A percentile compares a stretch with the other conserved stretches of the same genome.
Evolutionary conservation across 2,888 invertebrate genomes (phyloP).

Genomic region (Nomada fucata): DNA sequence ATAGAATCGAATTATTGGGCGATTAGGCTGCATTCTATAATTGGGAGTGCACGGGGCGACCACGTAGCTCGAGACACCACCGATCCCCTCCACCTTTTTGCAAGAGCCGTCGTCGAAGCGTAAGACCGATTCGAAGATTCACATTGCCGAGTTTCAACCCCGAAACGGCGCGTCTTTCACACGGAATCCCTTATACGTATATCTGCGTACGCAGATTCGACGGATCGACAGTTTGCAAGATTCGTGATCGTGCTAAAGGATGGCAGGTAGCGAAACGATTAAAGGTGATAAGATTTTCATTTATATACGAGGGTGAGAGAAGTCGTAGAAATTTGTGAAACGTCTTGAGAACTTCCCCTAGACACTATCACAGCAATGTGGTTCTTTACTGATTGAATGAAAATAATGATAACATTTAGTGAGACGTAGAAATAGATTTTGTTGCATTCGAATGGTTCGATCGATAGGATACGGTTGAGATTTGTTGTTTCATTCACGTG

Average conservation of each 20-base stretch:
- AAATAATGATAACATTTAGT: neutral
- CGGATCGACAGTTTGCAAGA: slow-evolving; percentile 16
- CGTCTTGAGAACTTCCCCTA: too few species aligned
- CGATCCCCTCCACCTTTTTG: slow-evolving; percentile 66
- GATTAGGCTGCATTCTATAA: slow-evolving; percentile 60
- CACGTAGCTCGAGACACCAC: slow-evolving; percentile 61
- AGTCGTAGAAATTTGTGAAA: neutral
- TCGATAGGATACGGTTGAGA: neutral
- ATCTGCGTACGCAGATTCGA: slow-evolving; percentile 18
- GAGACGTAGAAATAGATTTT: neutral
- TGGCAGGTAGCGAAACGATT: neutral
- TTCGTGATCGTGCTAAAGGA: slow-evolving; percentile 19
- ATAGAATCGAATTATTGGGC: slow-evolving; percentile 37
- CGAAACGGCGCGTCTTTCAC: slow-evolving; percentile 62
- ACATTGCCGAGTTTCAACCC: slow-evolving; percentile 72
- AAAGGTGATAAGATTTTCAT: slow-evolving; percentile 35
- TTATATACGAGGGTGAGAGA: neutral
- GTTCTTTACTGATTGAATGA: neutral
- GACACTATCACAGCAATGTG: too few species aligned
- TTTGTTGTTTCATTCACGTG: neutral
- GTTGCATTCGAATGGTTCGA: too few species aligned
- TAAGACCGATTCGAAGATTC: slow-evolving; percentile 64
- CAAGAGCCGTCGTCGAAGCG: slow-evolving; percentile 45
- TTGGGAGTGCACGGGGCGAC: slow-evolving; percentile 70
- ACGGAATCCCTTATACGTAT: slow-evolving; percentile 26